These are phyloP conservation scores for Bombus pyrosoma DNA, from an alignment of 1,140 invertebrate species.

Conservation along the genomic window DNA sequence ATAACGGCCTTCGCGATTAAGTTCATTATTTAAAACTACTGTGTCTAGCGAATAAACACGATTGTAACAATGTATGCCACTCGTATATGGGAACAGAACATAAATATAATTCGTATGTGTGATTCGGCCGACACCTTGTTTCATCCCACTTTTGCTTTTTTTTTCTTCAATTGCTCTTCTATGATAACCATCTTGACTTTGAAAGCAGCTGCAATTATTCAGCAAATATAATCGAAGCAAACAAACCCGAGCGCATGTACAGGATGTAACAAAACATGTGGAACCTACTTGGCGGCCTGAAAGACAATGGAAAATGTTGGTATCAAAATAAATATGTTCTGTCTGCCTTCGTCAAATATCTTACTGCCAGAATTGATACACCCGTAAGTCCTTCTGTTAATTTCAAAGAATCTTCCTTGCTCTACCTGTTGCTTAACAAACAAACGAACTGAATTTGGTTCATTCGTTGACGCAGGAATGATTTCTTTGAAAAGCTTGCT, in stretches of 20 bases:
- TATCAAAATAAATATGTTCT: no score
- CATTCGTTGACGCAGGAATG: no score
- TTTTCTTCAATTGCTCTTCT: neutral
- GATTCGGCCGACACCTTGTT: neutral
- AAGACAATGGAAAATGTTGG: fast-evolving
- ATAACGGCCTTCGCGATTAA: slow-evolving; percentile 31
- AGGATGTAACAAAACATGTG: no score
- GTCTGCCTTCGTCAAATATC: no score
- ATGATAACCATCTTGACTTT: slow-evolving; percentile 10
- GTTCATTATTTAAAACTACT: slow-evolving; percentile 6
- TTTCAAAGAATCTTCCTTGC: no score
- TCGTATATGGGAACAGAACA: slow-evolving; percentile 39
- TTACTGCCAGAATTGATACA: fast-evolving
- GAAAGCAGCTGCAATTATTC: neutral
- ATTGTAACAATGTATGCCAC: slow-evolving; percentile 42
- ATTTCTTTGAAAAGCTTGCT: no score
- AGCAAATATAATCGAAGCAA: neutral
- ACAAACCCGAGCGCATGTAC: neutral
- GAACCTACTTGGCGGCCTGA: no score
- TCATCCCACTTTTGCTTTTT: neutral
- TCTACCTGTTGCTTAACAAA: no score
- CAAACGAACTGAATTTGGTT: no score
- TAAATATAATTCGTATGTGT: slow-evolving; percentile 41
- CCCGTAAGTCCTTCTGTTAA: no score
- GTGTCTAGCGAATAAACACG: slow-evolving; percentile 12